phyloP scores from a whole-genome alignment of 2,888 invertebrate genomes.

The Yponomeuta malinellus region DNA sequence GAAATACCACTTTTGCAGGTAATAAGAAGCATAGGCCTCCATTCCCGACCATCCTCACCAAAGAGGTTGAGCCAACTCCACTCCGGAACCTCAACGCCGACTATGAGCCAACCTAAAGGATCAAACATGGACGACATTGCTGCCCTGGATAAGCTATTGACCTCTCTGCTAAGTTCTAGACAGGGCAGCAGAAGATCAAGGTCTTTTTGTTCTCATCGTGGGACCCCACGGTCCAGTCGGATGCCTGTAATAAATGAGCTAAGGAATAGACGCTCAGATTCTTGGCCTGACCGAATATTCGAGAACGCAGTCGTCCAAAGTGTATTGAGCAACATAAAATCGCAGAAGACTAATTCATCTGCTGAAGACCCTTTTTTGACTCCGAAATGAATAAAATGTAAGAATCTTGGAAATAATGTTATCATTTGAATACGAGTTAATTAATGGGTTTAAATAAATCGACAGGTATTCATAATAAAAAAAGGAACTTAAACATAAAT shows the following conservation, averaged over 20 bases:
- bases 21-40: constrained; percentile 51
- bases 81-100: constrained; percentile 47
- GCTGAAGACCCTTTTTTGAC: constrained; percentile 60
- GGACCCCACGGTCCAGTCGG: constrained; percentile 52
- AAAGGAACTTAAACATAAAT: not conserved
- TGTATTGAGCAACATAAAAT: constrained; percentile 52
- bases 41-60: constrained; percentile 45
- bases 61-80: constrained; percentile 45
- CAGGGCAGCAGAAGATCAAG: constrained; percentile 39
- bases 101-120: constrained; percentile 27
- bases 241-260: constrained; percentile 42
- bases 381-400: constrained; percentile 27
- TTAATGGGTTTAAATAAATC: no score
- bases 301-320: constrained; percentile 60
- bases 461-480: no score
- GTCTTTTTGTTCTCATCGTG: constrained; percentile 52
- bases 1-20: constrained; percentile 35
- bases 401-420: no score
- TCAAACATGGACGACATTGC: constrained; percentile 77
- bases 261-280: constrained; percentile 45
- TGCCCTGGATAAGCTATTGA: constrained; percentile 78
- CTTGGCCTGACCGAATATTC: constrained; percentile 64
- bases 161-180: constrained; percentile 72
- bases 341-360: constrained; percentile 47
- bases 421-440: no score